Evolutionary conservation across 2,113 vertebrate species (phyloP), one percentile per base, ranked within the genome.

Genomic region (Oreotrochilus melanogaster): DNA sequence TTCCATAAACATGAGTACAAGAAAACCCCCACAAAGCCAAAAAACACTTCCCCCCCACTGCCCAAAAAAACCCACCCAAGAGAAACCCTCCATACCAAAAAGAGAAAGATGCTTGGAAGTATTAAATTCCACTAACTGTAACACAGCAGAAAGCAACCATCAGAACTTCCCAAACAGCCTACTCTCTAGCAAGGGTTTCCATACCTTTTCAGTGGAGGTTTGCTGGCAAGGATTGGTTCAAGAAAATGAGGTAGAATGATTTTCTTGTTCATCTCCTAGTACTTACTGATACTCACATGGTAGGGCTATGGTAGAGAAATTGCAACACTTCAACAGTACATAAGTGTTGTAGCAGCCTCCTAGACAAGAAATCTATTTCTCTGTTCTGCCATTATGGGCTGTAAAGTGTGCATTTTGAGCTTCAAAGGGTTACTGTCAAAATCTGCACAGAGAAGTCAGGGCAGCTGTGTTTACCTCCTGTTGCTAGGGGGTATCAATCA

Each of bases 321-420:
- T 50, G 3, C 1, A 62, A 13, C 1, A 2, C 10, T 66, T 48
- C 1, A 53, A 14, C 1, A 18, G 3, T 0, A 0, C 24, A 0
- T 33, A 19, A 67, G 3, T 3, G 58, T 69, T 75, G 15, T 10
- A 48, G n/a, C 4, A 35, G 3, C 3, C 10, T 47, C 2, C 33
- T 35, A 4, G 14, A 4, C 1, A 66, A 43, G 3, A 19, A 74
- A 18, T 7, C 14, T 42, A 2, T 35, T 85, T 69, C 3, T 33
- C 5, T 73, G 1, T 57, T 35, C 16, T 50, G 9, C 14, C 1
- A 4, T 60, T 65, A 5, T 6, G 10, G 14, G 3, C 30, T 78
- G 8, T 24, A 4, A 72, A 79, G 14, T 31, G 47, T 65, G 4
- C 3, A 48, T 15, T 51, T 62, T 71, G 4, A 61, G 7, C 22